phyloP scores from a whole-genome alignment of 2,113 vertebrate genomes.

The Enhydra lutris region DNA sequence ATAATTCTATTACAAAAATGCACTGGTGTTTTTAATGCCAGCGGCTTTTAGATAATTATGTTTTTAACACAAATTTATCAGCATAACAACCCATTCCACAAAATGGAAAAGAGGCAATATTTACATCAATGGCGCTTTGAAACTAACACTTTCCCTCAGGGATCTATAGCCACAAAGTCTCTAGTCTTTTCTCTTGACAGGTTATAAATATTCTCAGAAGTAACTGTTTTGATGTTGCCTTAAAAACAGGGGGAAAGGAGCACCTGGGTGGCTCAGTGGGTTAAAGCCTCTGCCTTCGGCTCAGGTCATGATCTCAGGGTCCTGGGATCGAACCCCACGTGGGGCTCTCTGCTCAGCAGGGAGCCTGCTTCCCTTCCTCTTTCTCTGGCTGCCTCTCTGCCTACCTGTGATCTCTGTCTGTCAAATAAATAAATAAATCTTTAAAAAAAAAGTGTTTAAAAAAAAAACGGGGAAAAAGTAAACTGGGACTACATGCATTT shows the following conservation, averaged over 20 bases:
- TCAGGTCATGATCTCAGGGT: no score
- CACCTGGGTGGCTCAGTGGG: no score
- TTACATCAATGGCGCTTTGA: slow-evolving; percentile 42
- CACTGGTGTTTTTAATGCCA: slow-evolving; percentile 18
- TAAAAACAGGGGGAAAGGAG: slow-evolving; percentile 42
- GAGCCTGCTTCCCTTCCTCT: no score
- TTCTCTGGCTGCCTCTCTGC: no score
- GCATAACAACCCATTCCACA: not conserved
- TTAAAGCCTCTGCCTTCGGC: no score
- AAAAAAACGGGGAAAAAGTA: not conserved
- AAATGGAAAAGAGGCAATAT: slow-evolving; percentile 33
- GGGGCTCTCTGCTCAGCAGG: no score
- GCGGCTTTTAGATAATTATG: slow-evolving; percentile 47
- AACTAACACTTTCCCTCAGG: slow-evolving; percentile 60
- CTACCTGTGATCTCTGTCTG: no score
- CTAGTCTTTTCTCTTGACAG: slow-evolving; percentile 57
- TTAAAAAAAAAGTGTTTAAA: no score
- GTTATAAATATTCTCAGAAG: slow-evolving; percentile 66
- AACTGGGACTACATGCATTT: not conserved
- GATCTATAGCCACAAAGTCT: slow-evolving; percentile 48
- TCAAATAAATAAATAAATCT: no score
- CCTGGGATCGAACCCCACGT: no score
- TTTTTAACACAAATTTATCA: slow-evolving; percentile 30
- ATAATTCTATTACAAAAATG: not conserved
- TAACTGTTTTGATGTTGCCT: slow-evolving; percentile 59